Evolutionary conservation across 2,113 vertebrate genomes (phyloP).

Genomic region (Brienomyrus brachyistius): DNA sequence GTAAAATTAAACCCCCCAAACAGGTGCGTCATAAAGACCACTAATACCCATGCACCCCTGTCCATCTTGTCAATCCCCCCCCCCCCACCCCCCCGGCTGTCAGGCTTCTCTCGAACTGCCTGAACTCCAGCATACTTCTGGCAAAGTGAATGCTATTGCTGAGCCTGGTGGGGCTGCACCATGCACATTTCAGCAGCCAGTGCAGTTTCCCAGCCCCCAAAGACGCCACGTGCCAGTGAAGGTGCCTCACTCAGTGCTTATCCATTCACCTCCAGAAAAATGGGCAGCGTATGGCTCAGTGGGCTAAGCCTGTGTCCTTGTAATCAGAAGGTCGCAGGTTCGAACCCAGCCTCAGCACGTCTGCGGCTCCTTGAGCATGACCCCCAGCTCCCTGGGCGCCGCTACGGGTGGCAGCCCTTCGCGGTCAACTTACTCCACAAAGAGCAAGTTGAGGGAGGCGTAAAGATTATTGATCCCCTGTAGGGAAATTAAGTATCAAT

Average conservation of each 20-base stretch:
- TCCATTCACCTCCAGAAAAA: not conserved
- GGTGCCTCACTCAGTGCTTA: not conserved
- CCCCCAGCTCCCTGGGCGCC: too few relatives aligned
- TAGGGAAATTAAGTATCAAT: too few relatives aligned
- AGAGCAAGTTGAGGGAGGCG: too few relatives aligned
- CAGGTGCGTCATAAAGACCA: not conserved
- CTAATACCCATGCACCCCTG: not conserved
- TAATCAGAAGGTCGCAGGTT: too few relatives aligned
- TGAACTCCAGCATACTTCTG: not conserved
- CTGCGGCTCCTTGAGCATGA: too few relatives aligned
- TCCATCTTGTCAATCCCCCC: not conserved
- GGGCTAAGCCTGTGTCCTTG: too few relatives aligned
- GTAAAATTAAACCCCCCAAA: not conserved
- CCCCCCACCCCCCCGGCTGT: not conserved
- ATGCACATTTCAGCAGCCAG: not conserved
- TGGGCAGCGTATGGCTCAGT: too few relatives aligned
- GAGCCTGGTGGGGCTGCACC: not conserved
- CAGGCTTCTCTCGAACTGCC: not conserved
- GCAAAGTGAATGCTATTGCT: not conserved
- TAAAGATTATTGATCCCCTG: too few relatives aligned
- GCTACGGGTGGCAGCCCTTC: too few relatives aligned
- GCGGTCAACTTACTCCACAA: too few relatives aligned
- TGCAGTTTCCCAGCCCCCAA: not conserved
- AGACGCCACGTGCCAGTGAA: not conserved
- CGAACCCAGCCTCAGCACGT: too few relatives aligned